A percentile compares a stretch with the other conserved stretches of the same genome.
Evolutionary conservation across 1,140 invertebrate species (phyloP).

Genomic region (Drosophila jambulina): DNA sequence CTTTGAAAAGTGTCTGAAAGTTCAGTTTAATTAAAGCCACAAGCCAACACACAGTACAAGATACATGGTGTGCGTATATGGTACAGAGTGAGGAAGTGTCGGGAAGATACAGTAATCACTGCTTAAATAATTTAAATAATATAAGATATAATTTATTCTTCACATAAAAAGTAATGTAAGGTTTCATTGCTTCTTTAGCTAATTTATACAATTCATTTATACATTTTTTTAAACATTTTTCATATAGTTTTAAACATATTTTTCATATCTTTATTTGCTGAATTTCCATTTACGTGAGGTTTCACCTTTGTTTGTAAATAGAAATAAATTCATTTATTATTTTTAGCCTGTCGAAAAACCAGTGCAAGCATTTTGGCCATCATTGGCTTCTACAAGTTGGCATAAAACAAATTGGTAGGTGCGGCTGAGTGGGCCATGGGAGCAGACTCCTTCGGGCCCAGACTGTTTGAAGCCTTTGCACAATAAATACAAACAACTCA

Average conservation of each 20-base stretch:
- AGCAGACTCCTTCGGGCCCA: not conserved
- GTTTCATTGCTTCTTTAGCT: too few relatives aligned
- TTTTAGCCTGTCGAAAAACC: constrained; percentile 46
- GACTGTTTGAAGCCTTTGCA: constrained; percentile 34
- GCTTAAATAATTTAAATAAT: not conserved
- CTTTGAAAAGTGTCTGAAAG: constrained; percentile 49
- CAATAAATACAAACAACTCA: constrained; percentile 47
- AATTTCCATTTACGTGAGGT: not conserved
- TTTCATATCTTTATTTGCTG: not conserved
- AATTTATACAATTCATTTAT: not conserved
- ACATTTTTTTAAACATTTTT: not conserved
- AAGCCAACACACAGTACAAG: constrained; percentile 34
- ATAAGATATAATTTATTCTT: not conserved
- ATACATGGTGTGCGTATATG: constrained; percentile 6
- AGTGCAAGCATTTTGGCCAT: constrained; percentile 18
- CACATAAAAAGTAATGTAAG: not conserved
- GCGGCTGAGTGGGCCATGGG: not conserved
- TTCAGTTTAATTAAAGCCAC: constrained; percentile 74
- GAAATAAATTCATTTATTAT: constrained; percentile 8
- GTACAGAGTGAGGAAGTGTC: constrained; percentile 5
- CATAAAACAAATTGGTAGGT: not conserved
- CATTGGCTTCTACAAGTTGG: constrained; percentile 26
- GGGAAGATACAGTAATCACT: constrained; percentile 21
- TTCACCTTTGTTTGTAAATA: not conserved
- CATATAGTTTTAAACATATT: not conserved